A percentile compares a stretch with the other conserved stretches of the same genome.
phyloP scores from a whole-genome alignment of 2,113 vertebrate species.

The Scortum barcoo region DNA sequence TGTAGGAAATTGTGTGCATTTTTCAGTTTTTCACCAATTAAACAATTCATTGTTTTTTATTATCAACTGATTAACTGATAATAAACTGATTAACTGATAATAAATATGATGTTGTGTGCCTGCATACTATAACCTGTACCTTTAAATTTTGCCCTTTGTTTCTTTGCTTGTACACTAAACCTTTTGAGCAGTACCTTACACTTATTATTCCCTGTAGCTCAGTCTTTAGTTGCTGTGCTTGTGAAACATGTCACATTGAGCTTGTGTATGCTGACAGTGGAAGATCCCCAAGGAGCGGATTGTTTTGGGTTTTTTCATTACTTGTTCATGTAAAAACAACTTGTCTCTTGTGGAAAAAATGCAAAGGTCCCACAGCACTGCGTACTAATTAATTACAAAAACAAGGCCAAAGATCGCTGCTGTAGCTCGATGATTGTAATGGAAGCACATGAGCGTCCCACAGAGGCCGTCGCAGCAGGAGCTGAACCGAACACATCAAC shows the following conservation, averaged over 20 bases:
- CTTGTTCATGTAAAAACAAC: constrained; percentile 18
- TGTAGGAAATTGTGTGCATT: no score
- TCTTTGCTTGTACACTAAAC: no score
- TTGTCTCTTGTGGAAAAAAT: not conserved
- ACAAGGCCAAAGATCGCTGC: constrained; percentile 13
- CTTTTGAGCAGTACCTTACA: not conserved
- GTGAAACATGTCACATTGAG: not conserved
- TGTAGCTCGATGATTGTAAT: not conserved
- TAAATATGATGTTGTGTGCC: not conserved
- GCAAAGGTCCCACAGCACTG: not conserved
- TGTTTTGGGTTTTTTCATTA: constrained; percentile 18
- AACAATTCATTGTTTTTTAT: no score
- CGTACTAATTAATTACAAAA: constrained; percentile 43
- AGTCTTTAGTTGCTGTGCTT: not conserved
- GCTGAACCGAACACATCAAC: not conserved
- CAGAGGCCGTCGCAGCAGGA: constrained; percentile 1
- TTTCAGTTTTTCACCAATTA: no score
- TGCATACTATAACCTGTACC: not conserved
- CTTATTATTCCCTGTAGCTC: not conserved
- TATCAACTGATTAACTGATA: no score
- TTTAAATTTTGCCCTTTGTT: not conserved
- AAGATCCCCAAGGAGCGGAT: not conserved
- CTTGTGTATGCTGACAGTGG: not conserved
- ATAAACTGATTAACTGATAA: not conserved
- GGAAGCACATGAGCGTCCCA: not conserved